Percentiles rank a stretch among this genome's conserved stretches.
These are phyloP conservation scores for Agrilus biguttatus DNA, from an alignment of 2,888 invertebrate genomes.

Conservation along the genomic window DNA sequence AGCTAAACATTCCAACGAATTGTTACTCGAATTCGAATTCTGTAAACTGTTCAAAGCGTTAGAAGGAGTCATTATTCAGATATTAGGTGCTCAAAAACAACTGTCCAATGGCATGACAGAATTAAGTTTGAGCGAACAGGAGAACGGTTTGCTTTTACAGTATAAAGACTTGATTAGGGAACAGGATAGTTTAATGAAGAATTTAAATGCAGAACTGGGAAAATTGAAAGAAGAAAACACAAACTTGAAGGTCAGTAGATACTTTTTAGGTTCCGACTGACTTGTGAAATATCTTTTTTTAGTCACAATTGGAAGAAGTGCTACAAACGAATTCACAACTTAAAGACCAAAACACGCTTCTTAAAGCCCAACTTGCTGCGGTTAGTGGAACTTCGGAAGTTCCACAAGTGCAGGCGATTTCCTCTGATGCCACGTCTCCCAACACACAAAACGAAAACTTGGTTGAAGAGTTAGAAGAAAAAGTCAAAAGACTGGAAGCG, in stretches of 20 bases:
- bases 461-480: conserved; percentile 5
- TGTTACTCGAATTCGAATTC: conserved; percentile 90
- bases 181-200: conserved; percentile 61
- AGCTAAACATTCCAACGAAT: conserved; percentile 58
- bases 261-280: not conserved
- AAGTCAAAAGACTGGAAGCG: conserved; percentile 20
- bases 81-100: conserved; percentile 33
- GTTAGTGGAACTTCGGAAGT: conserved; percentile 11
- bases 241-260: conserved; percentile 28
- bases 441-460: not conserved
- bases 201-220: conserved; percentile 26
- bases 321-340: conserved; percentile 57
- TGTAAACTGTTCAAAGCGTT: conserved; percentile 77
- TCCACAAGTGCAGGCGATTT: conserved; percentile 3
- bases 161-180: conserved; percentile 86
- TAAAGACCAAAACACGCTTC: conserved; percentile 72
- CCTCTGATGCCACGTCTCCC: not conserved
- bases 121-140: conserved; percentile 32
- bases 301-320: conserved; percentile 49
- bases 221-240: conserved; percentile 23
- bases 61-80: conserved; percentile 44
- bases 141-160: conserved; percentile 45
- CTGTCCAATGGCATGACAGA: conserved; percentile 37
- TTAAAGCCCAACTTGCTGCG: conserved; percentile 56
- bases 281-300: conserved; percentile 11